Percentiles rank a stretch among this genome's conserved stretches.
These are phyloP conservation scores for Caenorhabditis parvicauda DNA, from an alignment of 2,888 invertebrate genomes.

Conservation along the genomic window DNA sequence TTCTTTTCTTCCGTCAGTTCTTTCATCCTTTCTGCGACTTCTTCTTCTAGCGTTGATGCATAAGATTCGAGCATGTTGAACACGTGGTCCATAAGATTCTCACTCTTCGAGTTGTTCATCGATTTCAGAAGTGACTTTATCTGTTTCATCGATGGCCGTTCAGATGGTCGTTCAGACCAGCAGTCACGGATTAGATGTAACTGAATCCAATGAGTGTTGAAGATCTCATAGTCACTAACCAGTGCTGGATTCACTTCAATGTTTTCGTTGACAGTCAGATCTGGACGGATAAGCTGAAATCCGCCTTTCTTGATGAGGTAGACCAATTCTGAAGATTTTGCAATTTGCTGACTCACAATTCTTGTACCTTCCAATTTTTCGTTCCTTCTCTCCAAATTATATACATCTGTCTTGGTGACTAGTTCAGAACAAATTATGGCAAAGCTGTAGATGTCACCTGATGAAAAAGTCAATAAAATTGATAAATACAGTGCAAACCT, in stretches of 20 bases:
- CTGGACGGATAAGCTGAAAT: conserved; percentile 42
- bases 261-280: conserved; percentile 15
- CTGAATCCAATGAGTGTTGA: too few species aligned
- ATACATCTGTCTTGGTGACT: conserved; percentile 52
- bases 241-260: conserved; percentile 16
- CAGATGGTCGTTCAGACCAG: conserved; percentile 26
- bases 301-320: conserved; percentile 57
- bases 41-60: conserved; percentile 45
- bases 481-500: too few species aligned
- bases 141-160: conserved; percentile 20
- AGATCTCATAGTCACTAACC: too few species aligned
- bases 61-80: conserved; percentile 55
- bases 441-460: conserved; percentile 56
- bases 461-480: too few species aligned
- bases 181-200: conserved; percentile 25
- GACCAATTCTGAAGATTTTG: conserved; percentile 34
- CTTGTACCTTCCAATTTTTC: conserved; percentile 26
- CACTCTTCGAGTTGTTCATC: conserved; percentile 40
- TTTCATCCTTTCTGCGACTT: conserved; percentile 47
- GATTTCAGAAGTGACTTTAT: conserved; percentile 20
- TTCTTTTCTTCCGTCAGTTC: conserved; percentile 55
- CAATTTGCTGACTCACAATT: neutral
- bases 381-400: conserved; percentile 51
- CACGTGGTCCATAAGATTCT: conserved; percentile 59
- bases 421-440: conserved; percentile 57